phyloP scores from a whole-genome alignment of 2,797 vertebrate species.

The Pseudochirops cupreus region DNA sequence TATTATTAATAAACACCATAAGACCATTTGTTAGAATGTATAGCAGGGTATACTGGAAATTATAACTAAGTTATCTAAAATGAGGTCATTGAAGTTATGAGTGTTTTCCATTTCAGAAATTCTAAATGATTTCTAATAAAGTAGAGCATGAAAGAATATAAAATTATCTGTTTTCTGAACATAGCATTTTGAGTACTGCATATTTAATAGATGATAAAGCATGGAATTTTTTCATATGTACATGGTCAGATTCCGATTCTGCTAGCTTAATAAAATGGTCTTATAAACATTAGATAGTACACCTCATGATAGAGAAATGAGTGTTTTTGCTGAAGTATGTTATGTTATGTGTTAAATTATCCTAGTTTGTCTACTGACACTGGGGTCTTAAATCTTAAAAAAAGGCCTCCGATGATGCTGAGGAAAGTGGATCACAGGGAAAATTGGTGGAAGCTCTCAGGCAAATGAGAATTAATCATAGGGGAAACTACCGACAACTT shows the following conservation, averaged over 20 bases:
- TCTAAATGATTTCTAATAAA: slow-evolving; percentile 36
- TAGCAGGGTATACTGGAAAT: not conserved
- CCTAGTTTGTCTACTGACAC: slow-evolving; percentile 90
- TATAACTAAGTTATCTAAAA: slow-evolving; percentile 57
- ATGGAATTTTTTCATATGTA: slow-evolving; percentile 61
- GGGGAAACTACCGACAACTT: slow-evolving; percentile 97
- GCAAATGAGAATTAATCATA: slow-evolving; percentile 98
- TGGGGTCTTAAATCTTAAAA: slow-evolving; percentile 95
- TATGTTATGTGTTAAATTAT: slow-evolving; percentile 77
- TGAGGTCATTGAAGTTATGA: slow-evolving; percentile 68
- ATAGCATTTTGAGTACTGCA: slow-evolving; percentile 32
- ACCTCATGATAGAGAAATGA: slow-evolving; percentile 66
- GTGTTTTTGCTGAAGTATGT: slow-evolving; percentile 76
- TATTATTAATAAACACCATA: not conserved
- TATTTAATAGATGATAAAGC: slow-evolving; percentile 26
- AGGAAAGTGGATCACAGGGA: slow-evolving; percentile 91
- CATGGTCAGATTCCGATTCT: slow-evolving; percentile 65
- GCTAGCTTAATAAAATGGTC: slow-evolving; percentile 71
- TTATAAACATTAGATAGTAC: slow-evolving; percentile 52
- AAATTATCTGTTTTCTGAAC: slow-evolving; percentile 55
- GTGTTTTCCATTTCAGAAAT: slow-evolving; percentile 60
- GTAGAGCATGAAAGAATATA: slow-evolving; percentile 59
- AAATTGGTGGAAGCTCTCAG: slow-evolving; percentile 97
- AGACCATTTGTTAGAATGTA: not conserved
- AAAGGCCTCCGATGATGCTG: slow-evolving; percentile 93